Base-by-base conservation (phyloP, 2,888 invertebrate species). In the Eumerus sabulonum region DNA sequence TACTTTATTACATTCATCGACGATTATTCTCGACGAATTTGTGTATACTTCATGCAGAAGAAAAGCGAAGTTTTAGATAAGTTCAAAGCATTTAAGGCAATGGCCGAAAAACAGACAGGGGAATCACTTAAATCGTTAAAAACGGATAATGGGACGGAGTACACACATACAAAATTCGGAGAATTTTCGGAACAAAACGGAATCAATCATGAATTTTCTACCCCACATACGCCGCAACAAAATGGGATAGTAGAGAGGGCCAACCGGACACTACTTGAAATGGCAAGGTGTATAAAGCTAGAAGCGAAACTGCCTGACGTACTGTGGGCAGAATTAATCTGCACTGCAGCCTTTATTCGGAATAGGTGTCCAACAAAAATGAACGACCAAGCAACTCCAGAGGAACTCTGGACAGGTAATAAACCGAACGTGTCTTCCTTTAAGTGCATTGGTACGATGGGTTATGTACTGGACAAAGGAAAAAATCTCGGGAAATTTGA, bases 1-100 rank as follows among this genome's bases (percentile, higher is more conserved):
- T 71, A 59, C 42, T 73, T 59, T 3, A 60, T 73, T 11, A 47
- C 73, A 4, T 62, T 56, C 13, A 62, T 72, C 5, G 57, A 57
- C 16, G 63, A 64, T 51, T 63, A 56, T 42, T 51, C 57, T 3
- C 45, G 64, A 35, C 82, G 42, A 9, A 59, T 72, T 4, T 66
- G 45, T 47, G 54, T 56, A 4, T 68, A 54, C 36, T 74, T 76
- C 17, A 60, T 74, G 45, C 40, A 47, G 47, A 56, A 44, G 18
- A 72, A 72, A 54, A 72, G 44, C 18, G 56, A 53, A 54, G 53
- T 17, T n/a, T 4, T 57, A 17, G 44, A 59, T 7, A 59, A 50
- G 36, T 63, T 71, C n/a, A 50, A 62, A 63, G 14, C 18, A 16
- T 71, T 71, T 11, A 60, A 71, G 12, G 62, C 54, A 40, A 54